Evolutionary conservation across 2,797 vertebrate genomes (phyloP).

Genomic region (Zalophus californianus): DNA sequence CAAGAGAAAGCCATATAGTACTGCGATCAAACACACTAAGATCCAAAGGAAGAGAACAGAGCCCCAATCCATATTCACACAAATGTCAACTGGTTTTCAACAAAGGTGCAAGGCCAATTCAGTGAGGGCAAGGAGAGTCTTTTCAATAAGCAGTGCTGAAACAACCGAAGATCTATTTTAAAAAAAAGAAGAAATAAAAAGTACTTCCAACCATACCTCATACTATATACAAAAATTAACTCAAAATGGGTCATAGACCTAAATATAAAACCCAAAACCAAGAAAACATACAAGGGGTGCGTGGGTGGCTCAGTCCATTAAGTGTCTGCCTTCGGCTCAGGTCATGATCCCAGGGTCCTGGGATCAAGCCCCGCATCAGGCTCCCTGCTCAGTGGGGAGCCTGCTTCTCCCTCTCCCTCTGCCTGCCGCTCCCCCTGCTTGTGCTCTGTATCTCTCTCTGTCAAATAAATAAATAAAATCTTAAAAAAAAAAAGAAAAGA

Average conservation of each 20-base stretch:
- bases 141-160: background rate
- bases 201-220: background rate
- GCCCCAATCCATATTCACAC: background rate
- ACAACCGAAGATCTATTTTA: background rate
- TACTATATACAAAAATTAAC: background rate
- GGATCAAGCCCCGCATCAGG: too few relatives aligned
- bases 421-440: too few relatives aligned
- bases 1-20: background rate
- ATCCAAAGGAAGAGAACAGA: background rate
- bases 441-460: too few relatives aligned
- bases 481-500: background rate
- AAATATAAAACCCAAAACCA: background rate
- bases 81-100: background rate
- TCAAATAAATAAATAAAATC: too few relatives aligned
- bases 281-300: background rate
- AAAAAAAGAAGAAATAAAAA: background rate
- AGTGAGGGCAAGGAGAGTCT: background rate
- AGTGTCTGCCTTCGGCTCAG: too few relatives aligned
- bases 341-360: too few relatives aligned
- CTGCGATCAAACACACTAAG: background rate
- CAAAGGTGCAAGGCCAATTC: background rate
- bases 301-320: too few relatives aligned
- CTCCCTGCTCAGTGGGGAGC: too few relatives aligned
- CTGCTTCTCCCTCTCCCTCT: too few relatives aligned
- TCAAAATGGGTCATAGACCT: background rate